Evolutionary conservation across 2,113 vertebrate species (phyloP), one percentile per base, ranked within the genome.

Genomic region (Excalfactoria chinensis): DNA sequence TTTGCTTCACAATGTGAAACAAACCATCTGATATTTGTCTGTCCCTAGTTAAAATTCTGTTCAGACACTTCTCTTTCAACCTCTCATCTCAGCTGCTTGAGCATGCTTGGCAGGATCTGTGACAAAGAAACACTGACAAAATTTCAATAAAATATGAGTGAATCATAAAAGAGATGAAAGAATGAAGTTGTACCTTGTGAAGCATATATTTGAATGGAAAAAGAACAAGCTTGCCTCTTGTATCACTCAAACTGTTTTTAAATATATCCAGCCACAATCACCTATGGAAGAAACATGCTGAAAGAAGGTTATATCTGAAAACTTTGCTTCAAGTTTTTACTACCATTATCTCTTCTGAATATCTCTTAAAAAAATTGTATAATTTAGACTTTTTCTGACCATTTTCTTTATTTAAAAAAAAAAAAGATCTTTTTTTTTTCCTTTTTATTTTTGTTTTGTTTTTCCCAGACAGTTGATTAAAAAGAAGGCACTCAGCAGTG

Each of bases 141-240:
- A 89, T 89, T 95, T 93, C 93, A 86, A 81, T 76, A 74, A 88
- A 94, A 89, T 90, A 78, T 68, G 84, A 90, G 87, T 81, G 79
- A 70, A 80, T 88, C 46, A 37, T 80, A 60, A 85, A 69, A 69
- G 70, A 93, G 84, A 94, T 48, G 73, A 87, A 95, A 89, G 89
- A 69, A 89, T 55, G 32, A 84, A 91, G 83, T 56, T 86, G 73
- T 80, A 73, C 74, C 81, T 94, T 88, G 81, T 62, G 81, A 90
- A 64, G 59, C 72, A 19, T 79, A 88, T 92, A 40, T 77, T 70
- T 84, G 82, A 88, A 95, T 86, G 79, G 20, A 86, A 92, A 92
- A 90, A 46, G 67, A 89, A 86, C 60, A 58, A 30, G 15, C 40
- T 78, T 69, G 32, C 60, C 32, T 79, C 82, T 92, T 86, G 16